Conservation (phyloP, 2,113 vertebrate species). For the Proterorhinus semilunaris region DNA sequence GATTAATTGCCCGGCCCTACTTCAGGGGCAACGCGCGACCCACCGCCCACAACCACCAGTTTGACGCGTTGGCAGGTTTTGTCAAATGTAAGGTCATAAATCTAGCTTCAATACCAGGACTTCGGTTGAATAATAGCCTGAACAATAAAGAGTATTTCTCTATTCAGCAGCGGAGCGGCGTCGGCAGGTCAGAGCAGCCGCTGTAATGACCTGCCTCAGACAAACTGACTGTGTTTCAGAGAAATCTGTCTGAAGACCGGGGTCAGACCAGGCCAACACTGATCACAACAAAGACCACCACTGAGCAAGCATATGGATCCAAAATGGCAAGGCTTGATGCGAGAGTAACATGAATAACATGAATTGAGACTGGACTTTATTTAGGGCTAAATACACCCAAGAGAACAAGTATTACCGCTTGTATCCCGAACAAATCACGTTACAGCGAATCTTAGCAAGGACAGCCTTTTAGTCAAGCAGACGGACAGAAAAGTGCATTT, state of each 20-base stretch:
- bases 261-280: constrained; percentile 3
- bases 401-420: too few relatives aligned
- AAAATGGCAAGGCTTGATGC: neutral
- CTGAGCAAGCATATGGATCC: neutral
- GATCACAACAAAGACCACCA: neutral
- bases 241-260: neutral
- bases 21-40: too few relatives aligned
- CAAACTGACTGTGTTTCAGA: constrained; percentile 15
- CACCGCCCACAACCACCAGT: too few relatives aligned
- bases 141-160: neutral
- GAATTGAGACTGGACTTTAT: neutral
- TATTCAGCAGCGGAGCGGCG: neutral
- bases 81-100: too few relatives aligned
- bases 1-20: too few relatives aligned
- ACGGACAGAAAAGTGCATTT: too few relatives aligned
- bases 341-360: neutral
- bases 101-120: too few relatives aligned
- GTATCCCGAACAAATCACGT: neutral
- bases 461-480: too few relatives aligned
- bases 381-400: neutral
- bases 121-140: neutral
- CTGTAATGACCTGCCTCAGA: constrained; percentile 2
- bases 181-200: neutral
- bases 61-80: too few relatives aligned
- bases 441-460: too few relatives aligned